Evolutionary conservation across 2,888 invertebrate species (phyloP).

Genomic region (Ophion ventricosus): DNA sequence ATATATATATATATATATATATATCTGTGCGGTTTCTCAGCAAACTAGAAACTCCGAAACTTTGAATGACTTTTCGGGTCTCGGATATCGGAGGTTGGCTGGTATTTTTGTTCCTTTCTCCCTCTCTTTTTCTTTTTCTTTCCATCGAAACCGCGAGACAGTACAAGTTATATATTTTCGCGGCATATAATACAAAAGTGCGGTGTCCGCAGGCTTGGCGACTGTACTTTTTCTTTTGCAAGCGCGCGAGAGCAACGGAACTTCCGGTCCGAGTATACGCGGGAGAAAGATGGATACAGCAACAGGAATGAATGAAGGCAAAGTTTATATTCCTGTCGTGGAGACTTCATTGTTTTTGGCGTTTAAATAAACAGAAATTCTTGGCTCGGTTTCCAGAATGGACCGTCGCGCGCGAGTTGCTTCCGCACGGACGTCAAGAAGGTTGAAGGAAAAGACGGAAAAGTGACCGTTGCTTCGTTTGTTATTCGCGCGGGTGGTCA

Average conservation of each 20-base stretch:
- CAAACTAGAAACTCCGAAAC: neutral
- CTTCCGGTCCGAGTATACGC: constrained; percentile 57
- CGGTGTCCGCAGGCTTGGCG: constrained; percentile 11
- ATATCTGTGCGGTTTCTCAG: neutral
- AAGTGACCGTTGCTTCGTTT: constrained; percentile 9
- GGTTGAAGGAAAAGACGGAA: constrained; percentile 16
- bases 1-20: neutral
- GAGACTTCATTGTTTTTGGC: constrained; percentile 75
- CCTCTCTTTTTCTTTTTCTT: constrained; percentile 6
- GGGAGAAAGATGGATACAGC: constrained; percentile 1
- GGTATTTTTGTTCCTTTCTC: neutral
- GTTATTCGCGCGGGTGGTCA: constrained; percentile 32
- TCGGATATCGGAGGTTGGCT: neutral
- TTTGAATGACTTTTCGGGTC: constrained; percentile 24
- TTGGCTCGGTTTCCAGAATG: constrained; percentile 73
- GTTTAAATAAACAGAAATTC: constrained; percentile 76
- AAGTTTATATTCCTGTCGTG: constrained; percentile 71
- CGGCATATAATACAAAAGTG: constrained; percentile 54
- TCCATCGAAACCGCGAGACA: constrained; percentile 25
- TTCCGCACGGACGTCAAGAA: constrained; percentile 6
- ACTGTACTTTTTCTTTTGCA: constrained; percentile 18
- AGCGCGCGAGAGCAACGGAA: constrained; percentile 55
- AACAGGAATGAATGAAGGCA: constrained; percentile 27
- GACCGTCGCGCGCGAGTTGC: constrained; percentile 24
- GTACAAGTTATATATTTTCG: constrained; percentile 63